Conservation (phyloP, 1,140 invertebrate genomes). For the Heliconius himera region DNA sequence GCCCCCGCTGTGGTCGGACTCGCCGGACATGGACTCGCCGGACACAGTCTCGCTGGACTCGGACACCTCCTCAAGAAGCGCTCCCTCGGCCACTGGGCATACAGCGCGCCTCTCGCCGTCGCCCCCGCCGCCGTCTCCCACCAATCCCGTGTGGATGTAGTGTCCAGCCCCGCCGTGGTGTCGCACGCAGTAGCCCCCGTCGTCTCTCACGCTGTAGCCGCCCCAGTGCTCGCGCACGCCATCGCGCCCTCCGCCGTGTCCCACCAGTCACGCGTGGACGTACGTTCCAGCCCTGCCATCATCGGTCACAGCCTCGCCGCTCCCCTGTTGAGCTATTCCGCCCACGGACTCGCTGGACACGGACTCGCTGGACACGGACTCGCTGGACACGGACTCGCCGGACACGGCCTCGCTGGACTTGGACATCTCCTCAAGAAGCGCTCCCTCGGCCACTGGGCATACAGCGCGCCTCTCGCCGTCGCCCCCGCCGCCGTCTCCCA, state of each 20-base stretch:
- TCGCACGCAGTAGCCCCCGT: slow-evolving; percentile 61
- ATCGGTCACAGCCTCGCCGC: slow-evolving; percentile 44
- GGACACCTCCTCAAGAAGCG: slow-evolving; percentile 62
- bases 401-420: slow-evolving; percentile 30
- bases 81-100: slow-evolving; percentile 55
- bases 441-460: slow-evolving; percentile 55
- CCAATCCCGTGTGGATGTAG: slow-evolving; percentile 71
- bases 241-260: slow-evolving; percentile 60
- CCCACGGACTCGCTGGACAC: slow-evolving; percentile 38
- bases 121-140: slow-evolving; percentile 67
- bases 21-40: slow-evolving; percentile 48
- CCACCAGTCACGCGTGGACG: slow-evolving; percentile 65
- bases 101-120: slow-evolving; percentile 49
- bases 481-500: slow-evolving; percentile 67
- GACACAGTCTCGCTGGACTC: slow-evolving; percentile 30
- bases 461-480: slow-evolving; percentile 49
- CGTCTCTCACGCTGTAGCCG: slow-evolving; percentile 57
- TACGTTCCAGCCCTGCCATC: slow-evolving; percentile 58
- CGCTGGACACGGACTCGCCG: slow-evolving; percentile 48
- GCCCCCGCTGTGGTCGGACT: slow-evolving; percentile 47
- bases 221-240: slow-evolving; percentile 51
- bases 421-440: slow-evolving; percentile 62
- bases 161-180: slow-evolving; percentile 65
- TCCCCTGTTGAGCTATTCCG: slow-evolving; percentile 22
- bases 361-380: slow-evolving; percentile 30